These are phyloP conservation scores for Mixornis gularis DNA, from an alignment of 2,113 vertebrate genomes.

Conservation along the genomic window DNA sequence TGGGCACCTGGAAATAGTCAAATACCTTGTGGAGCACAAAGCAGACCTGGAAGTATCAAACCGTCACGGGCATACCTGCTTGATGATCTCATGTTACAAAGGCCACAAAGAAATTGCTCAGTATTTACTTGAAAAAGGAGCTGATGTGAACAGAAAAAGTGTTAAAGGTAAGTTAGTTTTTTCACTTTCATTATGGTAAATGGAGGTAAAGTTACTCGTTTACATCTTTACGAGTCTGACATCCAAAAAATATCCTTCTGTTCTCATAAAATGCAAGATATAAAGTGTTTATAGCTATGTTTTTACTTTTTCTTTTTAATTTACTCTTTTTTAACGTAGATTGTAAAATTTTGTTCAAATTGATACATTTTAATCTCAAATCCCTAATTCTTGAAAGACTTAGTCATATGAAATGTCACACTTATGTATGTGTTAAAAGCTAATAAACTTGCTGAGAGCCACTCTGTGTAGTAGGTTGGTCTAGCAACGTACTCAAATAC, in stretches of 20 bases:
- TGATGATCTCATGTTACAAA: slow-evolving; percentile 99
- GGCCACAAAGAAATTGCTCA: slow-evolving; percentile 96
- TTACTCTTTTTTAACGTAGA: background rate
- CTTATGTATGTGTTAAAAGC: background rate
- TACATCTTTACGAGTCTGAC: background rate
- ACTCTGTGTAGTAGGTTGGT: background rate
- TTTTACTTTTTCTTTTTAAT: background rate
- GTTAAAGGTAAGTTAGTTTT: slow-evolving; percentile 83
- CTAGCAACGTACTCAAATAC: background rate
- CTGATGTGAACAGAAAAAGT: slow-evolving; percentile 96
- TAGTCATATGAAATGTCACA: background rate
- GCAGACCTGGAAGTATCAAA: slow-evolving; percentile 97
- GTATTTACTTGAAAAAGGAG: slow-evolving; percentile 94
- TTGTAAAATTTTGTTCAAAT: background rate
- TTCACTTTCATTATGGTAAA: background rate
- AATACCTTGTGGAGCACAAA: slow-evolving; percentile 93
- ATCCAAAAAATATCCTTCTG: background rate
- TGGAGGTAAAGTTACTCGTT: background rate
- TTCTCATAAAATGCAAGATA: background rate
- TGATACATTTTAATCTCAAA: background rate
- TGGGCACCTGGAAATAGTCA: slow-evolving; percentile 95
- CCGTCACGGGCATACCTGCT: slow-evolving; percentile 93
- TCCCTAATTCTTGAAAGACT: background rate
- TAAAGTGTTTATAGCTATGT: background rate
- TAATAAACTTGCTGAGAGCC: background rate